Percentiles rank a stretch among this genome's conserved stretches.
phyloP scores from a whole-genome alignment of 2,797 vertebrate species.

The Chelon labrosus region DNA sequence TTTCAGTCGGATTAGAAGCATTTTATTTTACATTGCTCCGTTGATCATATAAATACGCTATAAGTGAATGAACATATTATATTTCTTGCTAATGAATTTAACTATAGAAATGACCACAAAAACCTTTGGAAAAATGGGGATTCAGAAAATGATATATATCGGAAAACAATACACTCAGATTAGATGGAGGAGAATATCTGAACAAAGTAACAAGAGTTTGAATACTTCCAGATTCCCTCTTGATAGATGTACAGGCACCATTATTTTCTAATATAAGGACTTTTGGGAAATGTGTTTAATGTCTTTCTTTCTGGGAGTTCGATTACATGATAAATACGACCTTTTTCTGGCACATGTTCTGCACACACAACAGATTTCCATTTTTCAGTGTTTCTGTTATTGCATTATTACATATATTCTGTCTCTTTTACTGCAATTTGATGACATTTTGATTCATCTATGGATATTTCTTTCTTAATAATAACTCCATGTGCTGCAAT shows the following conservation, averaged over 20 bases:
- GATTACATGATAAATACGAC: not conserved
- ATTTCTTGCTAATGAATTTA: not conserved
- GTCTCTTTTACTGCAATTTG: no score
- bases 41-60: not conserved
- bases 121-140: not conserved
- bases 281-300: not conserved
- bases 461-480: no score
- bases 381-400: no score
- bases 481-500: no score
- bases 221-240: not conserved
- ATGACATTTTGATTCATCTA: no score
- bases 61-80: not conserved
- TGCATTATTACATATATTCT: no score
- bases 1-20: no score
- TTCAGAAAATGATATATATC: not conserved
- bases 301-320: not conserved
- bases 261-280: not conserved
- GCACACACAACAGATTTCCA: no score
- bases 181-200: not conserved
- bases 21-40: not conserved
- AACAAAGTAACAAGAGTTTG: no score
- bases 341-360: no score
- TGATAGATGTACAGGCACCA: not conserved
- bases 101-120: not conserved
- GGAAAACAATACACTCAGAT: not conserved